Conservation (phyloP, 2,113 vertebrate species). For the Diadophis punctatus region DNA sequence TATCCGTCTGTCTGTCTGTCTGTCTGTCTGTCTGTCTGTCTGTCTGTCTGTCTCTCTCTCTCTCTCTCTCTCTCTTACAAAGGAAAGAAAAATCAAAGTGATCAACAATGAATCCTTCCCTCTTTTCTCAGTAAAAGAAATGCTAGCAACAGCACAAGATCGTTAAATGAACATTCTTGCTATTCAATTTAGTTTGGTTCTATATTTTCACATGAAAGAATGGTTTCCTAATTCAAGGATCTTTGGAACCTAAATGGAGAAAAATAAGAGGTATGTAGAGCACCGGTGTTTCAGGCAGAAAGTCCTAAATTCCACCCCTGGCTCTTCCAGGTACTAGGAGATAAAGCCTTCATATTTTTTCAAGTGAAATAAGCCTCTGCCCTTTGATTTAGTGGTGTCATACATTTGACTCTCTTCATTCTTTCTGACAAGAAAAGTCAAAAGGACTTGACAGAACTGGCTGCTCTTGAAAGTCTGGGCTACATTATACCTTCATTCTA, state of each 20-base stretch:
- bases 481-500: not conserved
- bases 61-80: not conserved
- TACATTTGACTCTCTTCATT: not conserved
- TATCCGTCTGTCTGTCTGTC: not conserved
- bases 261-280: not conserved
- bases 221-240: not conserved
- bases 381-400: not conserved
- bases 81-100: not conserved
- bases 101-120: not conserved
- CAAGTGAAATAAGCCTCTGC: not conserved
- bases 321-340: not conserved
- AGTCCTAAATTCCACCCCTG: too few relatives aligned
- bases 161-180: not conserved
- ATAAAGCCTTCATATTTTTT: not conserved
- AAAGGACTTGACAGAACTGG: not conserved
- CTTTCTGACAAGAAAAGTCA: not conserved
- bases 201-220: not conserved
- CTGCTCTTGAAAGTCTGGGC: not conserved
- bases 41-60: not conserved
- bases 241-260: not conserved
- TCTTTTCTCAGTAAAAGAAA: not conserved
- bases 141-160: not conserved
- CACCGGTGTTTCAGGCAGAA: too few relatives aligned
- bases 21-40: not conserved
- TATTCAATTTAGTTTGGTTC: not conserved